These are phyloP conservation scores for Cosmopolites sordidus DNA, from an alignment of 2,888 invertebrate genomes.

Conservation along the genomic window DNA sequence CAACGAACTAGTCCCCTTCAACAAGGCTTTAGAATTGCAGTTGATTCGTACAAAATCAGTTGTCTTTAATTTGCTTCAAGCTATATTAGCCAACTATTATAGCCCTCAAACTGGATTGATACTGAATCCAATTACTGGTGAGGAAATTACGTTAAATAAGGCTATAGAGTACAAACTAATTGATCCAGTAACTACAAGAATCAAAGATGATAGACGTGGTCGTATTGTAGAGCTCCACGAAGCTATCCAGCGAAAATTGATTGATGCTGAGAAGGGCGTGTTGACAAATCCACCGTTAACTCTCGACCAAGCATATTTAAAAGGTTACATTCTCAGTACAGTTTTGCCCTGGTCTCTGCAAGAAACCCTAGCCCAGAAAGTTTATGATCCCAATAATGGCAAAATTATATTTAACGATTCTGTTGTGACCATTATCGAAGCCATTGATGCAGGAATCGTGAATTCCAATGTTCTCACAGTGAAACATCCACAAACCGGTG, in stretches of 20 bases:
- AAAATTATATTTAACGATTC: conserved; percentile 66
- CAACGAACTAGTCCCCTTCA: conserved; percentile 64
- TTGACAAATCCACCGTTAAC: conserved; percentile 67
- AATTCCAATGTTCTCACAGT: conserved; percentile 74
- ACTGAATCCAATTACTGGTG: conserved; percentile 71
- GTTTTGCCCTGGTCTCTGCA: conserved; percentile 77
- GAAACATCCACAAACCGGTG: conserved; percentile 73
- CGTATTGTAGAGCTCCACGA: conserved; percentile 63
- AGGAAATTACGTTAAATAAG: conserved; percentile 68
- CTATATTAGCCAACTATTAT: conserved; percentile 74
- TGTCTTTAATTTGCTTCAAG: conserved; percentile 68
- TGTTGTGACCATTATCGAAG: conserved; percentile 67
- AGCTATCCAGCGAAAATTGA: conserved; percentile 64
- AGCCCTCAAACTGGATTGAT: conserved; percentile 68
- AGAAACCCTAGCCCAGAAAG: conserved; percentile 75
- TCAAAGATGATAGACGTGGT: conserved; percentile 69
- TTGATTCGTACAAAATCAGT: conserved; percentile 66
- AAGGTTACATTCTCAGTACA: conserved; percentile 75
- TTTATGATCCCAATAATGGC: conserved; percentile 72
- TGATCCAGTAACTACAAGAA: conserved; percentile 65
- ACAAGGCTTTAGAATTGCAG: conserved; percentile 65
- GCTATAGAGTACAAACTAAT: conserved; percentile 70
- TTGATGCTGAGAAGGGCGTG: conserved; percentile 67
- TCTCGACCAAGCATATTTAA: conserved; percentile 74
- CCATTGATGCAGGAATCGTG: conserved; percentile 69